These are phyloP conservation scores for Plotosus lineatus DNA, from an alignment of 2,113 vertebrate species.

Conservation along the genomic window DNA sequence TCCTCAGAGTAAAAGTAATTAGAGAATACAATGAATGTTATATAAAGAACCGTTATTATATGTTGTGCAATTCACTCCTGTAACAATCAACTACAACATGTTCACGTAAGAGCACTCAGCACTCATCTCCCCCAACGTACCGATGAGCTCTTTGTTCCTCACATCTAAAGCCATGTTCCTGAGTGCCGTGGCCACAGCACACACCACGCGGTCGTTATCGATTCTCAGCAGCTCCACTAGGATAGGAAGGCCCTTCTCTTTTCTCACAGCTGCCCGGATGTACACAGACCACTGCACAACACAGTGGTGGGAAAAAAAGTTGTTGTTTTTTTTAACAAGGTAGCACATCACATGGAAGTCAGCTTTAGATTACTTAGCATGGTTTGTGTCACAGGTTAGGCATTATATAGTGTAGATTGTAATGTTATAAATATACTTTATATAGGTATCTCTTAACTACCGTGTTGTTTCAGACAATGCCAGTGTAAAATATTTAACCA, in stretches of 20 bases:
- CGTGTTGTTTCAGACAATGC: not conserved
- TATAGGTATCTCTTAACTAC: not conserved
- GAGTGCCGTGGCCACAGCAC: slow-evolving; percentile 94
- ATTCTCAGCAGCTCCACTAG: slow-evolving; percentile 96
- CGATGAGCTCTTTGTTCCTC: slow-evolving; percentile 98
- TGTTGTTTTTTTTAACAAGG: not conserved
- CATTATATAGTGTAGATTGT: not conserved
- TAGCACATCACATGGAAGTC: not conserved
- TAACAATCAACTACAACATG: slow-evolving; percentile 28
- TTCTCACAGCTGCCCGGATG: slow-evolving; percentile 94
- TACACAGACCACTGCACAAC: slow-evolving; percentile 91
- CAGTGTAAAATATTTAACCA: not conserved
- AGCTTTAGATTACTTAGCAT: not conserved
- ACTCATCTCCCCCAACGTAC: slow-evolving; percentile 69
- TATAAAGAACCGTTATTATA: slow-evolving; percentile 11
- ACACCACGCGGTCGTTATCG: slow-evolving; percentile 98
- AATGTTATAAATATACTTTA: not conserved
- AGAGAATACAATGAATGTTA: slow-evolving; percentile 5
- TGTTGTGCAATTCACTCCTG: not conserved
- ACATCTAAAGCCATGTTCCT: slow-evolving; percentile 99
- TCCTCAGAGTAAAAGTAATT: slow-evolving; percentile 36
- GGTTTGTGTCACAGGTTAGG: not conserved
- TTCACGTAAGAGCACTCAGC: slow-evolving; percentile 8
- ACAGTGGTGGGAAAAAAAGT: not conserved
- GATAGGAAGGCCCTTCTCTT: slow-evolving; percentile 96